Percentiles rank a stretch among this genome's conserved stretches.
Conservation (phyloP, 2,797 vertebrate genomes). For the Chelon auratus region DNA sequence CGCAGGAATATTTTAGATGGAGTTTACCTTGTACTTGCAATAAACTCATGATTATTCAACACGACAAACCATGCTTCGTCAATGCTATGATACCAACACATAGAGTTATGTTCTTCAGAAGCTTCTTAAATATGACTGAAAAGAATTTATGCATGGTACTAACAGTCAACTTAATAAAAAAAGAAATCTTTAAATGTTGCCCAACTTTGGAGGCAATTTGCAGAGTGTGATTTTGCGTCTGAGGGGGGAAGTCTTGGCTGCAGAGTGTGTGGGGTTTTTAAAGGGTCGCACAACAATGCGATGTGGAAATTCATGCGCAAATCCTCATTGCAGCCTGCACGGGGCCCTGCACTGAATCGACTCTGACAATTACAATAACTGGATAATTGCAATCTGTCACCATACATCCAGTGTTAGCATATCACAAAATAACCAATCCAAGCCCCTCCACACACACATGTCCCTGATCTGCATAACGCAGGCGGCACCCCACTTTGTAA, state of each 20-base stretch:
- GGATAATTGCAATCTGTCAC: constrained; percentile 86
- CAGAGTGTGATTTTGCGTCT: neutral
- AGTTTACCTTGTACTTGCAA: neutral
- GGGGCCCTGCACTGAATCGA: constrained; percentile 64
- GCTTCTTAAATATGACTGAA: neutral
- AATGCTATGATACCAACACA: neutral
- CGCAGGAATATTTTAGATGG: neutral
- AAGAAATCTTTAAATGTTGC: neutral
- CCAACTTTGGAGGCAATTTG: neutral
- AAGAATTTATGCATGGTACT: neutral
- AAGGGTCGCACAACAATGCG: constrained; percentile 3
- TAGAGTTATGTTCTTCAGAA: neutral
- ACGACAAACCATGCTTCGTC: neutral
- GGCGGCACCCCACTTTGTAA: constrained; percentile 76
- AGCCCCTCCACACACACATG: constrained; percentile 64
- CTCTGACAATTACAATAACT: constrained; percentile 86
- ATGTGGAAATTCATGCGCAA: constrained; percentile 12
- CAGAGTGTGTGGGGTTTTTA: constrained; percentile 10
- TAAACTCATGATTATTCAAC: neutral
- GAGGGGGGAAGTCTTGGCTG: constrained; percentile 11
- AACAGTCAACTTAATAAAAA: neutral
- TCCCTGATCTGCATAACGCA: constrained; percentile 78
- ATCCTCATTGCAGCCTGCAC: constrained; percentile 30
- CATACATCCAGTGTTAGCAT: constrained; percentile 80
- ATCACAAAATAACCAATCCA: constrained; percentile 80